These are phyloP conservation scores for Chelonus formosanus DNA, from an alignment of 2,888 invertebrate genomes.

Conservation along the genomic window DNA sequence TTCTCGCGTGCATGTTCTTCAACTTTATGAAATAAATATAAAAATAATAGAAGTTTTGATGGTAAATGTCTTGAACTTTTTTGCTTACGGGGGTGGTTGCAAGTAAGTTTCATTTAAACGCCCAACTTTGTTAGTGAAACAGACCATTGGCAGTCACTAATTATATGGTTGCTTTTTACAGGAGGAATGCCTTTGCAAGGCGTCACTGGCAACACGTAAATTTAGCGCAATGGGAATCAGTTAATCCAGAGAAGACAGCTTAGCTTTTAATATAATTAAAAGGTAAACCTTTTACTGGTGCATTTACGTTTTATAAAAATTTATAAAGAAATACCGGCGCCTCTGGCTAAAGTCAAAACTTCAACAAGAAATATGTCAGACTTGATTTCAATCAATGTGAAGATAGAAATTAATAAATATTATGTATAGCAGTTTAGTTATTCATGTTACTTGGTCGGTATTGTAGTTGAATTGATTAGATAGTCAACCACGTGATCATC, in stretches of 20 bases:
- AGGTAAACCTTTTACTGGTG: slow-evolving; percentile 7
- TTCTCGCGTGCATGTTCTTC: slow-evolving; percentile 43
- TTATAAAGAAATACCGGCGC: no score
- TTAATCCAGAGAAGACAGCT: slow-evolving; percentile 21
- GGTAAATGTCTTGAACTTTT: background rate
- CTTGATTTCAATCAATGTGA: no score
- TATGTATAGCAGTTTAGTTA: no score
- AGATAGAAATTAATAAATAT: no score
- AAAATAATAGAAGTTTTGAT: background rate
- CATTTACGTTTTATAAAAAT: no score
- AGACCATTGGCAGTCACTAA: slow-evolving; percentile 27
- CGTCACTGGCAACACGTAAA: slow-evolving; percentile 8
- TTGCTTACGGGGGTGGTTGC: background rate
- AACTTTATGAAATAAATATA: slow-evolving; percentile 3
- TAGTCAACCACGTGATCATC: no score
- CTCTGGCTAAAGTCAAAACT: no score
- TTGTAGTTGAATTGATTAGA: no score
- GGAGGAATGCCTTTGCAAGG: background rate
- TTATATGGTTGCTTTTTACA: slow-evolving; percentile 23
- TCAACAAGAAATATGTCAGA: no score
- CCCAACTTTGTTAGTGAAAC: background rate
- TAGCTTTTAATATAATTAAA: slow-evolving; percentile 19
- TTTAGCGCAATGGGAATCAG: slow-evolving; percentile 13
- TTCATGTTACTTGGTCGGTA: no score
- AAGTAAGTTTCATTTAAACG: slow-evolving; percentile 23